These are phyloP conservation scores for Lypha dubia DNA, from an alignment of 2,888 invertebrate genomes.

Conservation along the genomic window DNA sequence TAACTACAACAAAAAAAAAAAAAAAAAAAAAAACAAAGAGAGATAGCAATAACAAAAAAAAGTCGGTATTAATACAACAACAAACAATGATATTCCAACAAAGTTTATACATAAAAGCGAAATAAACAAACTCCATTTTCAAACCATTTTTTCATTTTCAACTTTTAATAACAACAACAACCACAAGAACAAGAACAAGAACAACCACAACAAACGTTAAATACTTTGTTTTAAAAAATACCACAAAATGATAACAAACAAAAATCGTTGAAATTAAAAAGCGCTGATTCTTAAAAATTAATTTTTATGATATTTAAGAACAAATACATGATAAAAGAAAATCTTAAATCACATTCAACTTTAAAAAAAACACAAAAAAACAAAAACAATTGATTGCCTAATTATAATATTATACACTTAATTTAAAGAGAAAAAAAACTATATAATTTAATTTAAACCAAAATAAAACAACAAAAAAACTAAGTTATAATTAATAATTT, in stretches of 20 bases:
- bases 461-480: conserved; percentile 71
- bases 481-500: conserved; percentile 73
- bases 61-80: conserved; percentile 4
- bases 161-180: not conserved
- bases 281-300: conserved; percentile 62
- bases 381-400: conserved; percentile 78
- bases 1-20: conserved; percentile 14
- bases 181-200: conserved; percentile 7
- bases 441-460: conserved; percentile 71
- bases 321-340: conserved; percentile 74
- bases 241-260: conserved; percentile 40
- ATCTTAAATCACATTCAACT: conserved; percentile 58
- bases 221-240: conserved; percentile 44
- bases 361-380: conserved; percentile 66
- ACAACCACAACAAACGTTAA: conserved; percentile 38
- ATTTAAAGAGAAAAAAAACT: conserved; percentile 68
- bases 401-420: conserved; percentile 77
- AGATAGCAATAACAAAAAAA: not conserved
- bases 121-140: conserved; percentile 8
- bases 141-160: conserved; percentile 1
- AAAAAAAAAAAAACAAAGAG: no score
- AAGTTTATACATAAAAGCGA: conserved; percentile 57
- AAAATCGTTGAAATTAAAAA: conserved; percentile 51
- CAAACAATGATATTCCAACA: no score
- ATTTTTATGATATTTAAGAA: conserved; percentile 62